Percentiles rank a stretch among this genome's conserved stretches.
These are phyloP conservation scores for Platichthys flesus DNA, from an alignment of 2,113 vertebrate genomes.

Conservation along the genomic window DNA sequence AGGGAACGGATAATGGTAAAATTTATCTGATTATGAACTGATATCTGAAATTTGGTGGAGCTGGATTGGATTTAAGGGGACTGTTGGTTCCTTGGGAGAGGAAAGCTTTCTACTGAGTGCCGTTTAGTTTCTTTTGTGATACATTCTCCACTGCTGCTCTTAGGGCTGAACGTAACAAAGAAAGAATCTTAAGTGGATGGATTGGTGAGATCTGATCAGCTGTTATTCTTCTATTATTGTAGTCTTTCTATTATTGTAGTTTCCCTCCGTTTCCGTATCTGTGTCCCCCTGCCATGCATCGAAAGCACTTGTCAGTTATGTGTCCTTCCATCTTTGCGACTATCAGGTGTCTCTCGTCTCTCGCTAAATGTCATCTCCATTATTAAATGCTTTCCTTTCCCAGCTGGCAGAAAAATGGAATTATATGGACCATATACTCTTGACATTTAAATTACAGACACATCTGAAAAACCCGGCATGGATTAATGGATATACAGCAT, in stretches of 20 bases:
- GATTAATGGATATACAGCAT: constrained; percentile 45
- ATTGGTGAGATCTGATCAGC: constrained; percentile 7
- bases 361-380: constrained; percentile 69
- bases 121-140: neutral
- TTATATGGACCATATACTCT: constrained; percentile 60
- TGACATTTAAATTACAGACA: constrained; percentile 71
- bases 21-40: too few relatives aligned
- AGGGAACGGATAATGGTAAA: too few relatives aligned
- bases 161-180: neutral
- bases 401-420: constrained; percentile 55
- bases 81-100: too few relatives aligned
- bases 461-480: constrained; percentile 41
- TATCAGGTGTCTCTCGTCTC: constrained; percentile 47
- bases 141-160: neutral
- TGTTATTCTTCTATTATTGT: constrained; percentile 2
- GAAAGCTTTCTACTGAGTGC: too few relatives aligned
- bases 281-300: constrained; percentile 26
- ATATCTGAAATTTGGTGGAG: too few relatives aligned
- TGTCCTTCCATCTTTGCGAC: constrained; percentile 48
- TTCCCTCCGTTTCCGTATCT: neutral
- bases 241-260: constrained; percentile 9
- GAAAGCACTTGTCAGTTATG: constrained; percentile 48
- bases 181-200: constrained; percentile 5
- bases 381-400: constrained; percentile 48
- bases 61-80: too few relatives aligned